A percentile compares a stretch with the other conserved stretches of the same genome.
These are phyloP conservation scores for Barypeithes pellucidus DNA, from an alignment of 2,888 invertebrate genomes.

Conservation along the genomic window DNA sequence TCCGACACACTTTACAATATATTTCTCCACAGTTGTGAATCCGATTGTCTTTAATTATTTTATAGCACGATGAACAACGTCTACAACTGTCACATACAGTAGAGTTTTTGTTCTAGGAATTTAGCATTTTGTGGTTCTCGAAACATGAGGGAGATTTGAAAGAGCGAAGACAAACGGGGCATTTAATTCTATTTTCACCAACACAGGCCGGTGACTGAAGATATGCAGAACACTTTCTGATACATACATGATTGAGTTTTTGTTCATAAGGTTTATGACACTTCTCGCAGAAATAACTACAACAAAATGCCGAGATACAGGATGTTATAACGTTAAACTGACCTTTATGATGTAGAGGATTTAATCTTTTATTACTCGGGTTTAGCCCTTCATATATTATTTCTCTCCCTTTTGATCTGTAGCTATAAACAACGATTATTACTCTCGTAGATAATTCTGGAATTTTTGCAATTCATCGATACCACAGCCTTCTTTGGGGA, in stretches of 20 bases:
- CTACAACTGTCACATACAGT: slow-evolving; percentile 35
- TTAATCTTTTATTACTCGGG: slow-evolving; percentile 5
- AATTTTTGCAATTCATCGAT: slow-evolving; percentile 45
- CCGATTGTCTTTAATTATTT: slow-evolving; percentile 26
- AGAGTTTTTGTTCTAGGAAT: not conserved
- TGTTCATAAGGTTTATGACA: slow-evolving; percentile 47
- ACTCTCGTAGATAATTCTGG: slow-evolving; percentile 40
- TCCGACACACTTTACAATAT: slow-evolving; percentile 38
- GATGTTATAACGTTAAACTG: slow-evolving; percentile 50
- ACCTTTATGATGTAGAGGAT: slow-evolving; percentile 39
- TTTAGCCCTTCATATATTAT: slow-evolving; percentile 19
- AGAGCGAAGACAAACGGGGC: slow-evolving; percentile 31
- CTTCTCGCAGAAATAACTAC: slow-evolving; percentile 45
- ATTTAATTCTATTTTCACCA: slow-evolving; percentile 32
- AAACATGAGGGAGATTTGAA: slow-evolving; percentile 42
- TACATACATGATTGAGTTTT: slow-evolving; percentile 40
- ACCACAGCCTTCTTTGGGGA: slow-evolving; percentile 46
- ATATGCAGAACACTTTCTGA: slow-evolving; percentile 19
- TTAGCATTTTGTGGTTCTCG: slow-evolving; percentile 16
- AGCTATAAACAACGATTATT: slow-evolving; percentile 42
- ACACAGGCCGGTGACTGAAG: slow-evolving; percentile 18
- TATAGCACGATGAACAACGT: slow-evolving; percentile 32
- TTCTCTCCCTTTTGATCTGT: not conserved
- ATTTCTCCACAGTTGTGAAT: slow-evolving; percentile 43
- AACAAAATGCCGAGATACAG: slow-evolving; percentile 49